phyloP scores from a whole-genome alignment of 2,797 vertebrate species.

The Pangasius larnaudii region DNA sequence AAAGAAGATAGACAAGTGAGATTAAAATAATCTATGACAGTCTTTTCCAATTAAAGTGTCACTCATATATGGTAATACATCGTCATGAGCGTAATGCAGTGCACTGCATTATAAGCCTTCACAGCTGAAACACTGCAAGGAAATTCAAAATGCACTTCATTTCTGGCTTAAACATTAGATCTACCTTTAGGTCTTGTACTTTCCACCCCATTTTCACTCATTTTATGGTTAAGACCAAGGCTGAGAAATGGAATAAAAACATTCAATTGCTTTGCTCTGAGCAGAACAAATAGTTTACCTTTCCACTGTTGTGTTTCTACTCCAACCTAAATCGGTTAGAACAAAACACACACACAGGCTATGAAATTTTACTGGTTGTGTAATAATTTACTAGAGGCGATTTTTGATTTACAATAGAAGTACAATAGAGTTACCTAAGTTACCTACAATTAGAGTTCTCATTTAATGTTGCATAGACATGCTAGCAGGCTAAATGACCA shows the following conservation, averaged over 20 bases:
- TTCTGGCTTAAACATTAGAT: background rate
- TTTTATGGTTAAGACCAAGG: background rate
- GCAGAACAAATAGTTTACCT: background rate
- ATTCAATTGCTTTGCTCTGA: background rate
- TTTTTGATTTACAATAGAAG: background rate
- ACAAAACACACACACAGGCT: background rate
- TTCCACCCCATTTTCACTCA: background rate
- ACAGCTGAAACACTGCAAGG: background rate
- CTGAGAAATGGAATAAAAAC: background rate
- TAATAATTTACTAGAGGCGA: background rate
- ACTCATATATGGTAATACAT: background rate
- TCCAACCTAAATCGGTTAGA: background rate
- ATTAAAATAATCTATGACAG: conserved; percentile 10
- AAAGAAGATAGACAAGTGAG: conserved; percentile 5
- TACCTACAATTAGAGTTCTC: background rate
- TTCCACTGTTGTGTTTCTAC: background rate
- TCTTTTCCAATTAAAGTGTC: conserved; percentile 16
- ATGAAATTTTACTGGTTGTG: background rate
- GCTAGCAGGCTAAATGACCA: background rate
- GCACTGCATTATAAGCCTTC: background rate
- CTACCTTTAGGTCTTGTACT: background rate
- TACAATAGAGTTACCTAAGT: background rate
- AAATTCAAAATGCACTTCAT: background rate
- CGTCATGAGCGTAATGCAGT: background rate
- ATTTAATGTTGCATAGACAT: background rate